phyloP scores from a whole-genome alignment of 1,140 invertebrate species.

The Mylabris phalerata region DNA sequence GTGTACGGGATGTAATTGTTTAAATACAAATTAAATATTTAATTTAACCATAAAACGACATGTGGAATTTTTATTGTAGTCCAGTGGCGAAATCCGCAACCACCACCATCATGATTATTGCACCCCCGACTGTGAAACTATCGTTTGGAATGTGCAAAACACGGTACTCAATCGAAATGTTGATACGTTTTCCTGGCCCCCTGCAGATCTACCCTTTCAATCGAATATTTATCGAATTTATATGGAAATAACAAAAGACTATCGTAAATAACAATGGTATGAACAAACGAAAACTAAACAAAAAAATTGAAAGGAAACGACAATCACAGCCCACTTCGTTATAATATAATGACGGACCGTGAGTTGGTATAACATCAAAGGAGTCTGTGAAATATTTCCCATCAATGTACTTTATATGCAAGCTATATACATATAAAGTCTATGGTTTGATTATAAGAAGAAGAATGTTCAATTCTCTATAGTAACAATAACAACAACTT shows the following conservation, averaged over 20 bases:
- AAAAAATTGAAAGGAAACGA: constrained; percentile 2
- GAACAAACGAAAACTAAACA: too few species aligned
- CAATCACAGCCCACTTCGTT: constrained; percentile 15
- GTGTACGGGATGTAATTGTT: constrained; percentile 1
- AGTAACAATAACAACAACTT: not conserved
- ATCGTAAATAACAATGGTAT: too few species aligned
- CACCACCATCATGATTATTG: not conserved
- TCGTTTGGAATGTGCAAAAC: too few species aligned
- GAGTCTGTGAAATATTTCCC: constrained; percentile 19
- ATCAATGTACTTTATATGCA: constrained; percentile 4
- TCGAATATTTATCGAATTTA: too few species aligned
- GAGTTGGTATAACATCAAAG: constrained; percentile 17
- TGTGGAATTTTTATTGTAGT: constrained; percentile 1
- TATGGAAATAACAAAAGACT: too few species aligned
- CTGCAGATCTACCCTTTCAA: too few species aligned
- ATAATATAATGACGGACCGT: constrained; percentile 17
- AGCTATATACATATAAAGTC: too few species aligned
- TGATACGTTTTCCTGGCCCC: too few species aligned
- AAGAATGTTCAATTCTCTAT: constrained; percentile 13
- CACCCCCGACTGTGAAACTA: not conserved
- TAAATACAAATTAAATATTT: constrained; percentile 2
- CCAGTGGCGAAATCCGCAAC: not conserved
- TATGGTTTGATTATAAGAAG: not conserved
- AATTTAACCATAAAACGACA: not conserved
- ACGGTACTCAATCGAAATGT: too few species aligned